Base-by-base conservation (phyloP, 2,113 vertebrate species). In the Mixornis gularis region DNA sequence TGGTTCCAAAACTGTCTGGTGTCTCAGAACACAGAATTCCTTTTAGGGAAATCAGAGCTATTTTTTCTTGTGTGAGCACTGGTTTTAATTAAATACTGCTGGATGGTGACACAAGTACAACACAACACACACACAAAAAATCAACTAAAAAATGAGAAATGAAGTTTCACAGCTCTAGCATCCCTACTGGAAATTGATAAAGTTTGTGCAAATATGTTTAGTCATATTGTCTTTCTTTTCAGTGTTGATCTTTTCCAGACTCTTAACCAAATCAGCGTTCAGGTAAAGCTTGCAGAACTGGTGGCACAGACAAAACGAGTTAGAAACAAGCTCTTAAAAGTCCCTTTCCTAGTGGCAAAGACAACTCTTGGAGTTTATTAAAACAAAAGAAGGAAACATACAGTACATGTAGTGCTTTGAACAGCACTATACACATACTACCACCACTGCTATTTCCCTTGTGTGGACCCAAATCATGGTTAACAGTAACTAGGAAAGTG, bases 11-110 rank as follows among this genome's bases (percentile, higher is more conserved):
- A 77, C 14, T 70, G 26, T 43, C 82, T 87, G 21, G 51, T 90
- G 43, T 73, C 48, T 85, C 71, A 85, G 59, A 73, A 60, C 14
- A 77, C 24, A 83, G 34, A 94, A 55, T 73, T 94, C 74, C 85
- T 94, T 87, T 90, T 79, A 79, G 34, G 52, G 48, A 27, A 87
- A 83, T 79, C 51, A 82, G 53, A 64, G 69, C 85, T 51, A 63
- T 25, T 92, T 85, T 85, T 49, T 71, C 36, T 34, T 49, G 1
- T 26, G 25, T 44, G 63, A 74, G n/a, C 41, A 19, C 30, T 81
- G 62, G 4, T 93, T 89, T 89, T 73, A 80, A 85, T 88, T 88
- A 87, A n/a, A 46, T 59, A 24, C 70, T 44, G 62, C n/a, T 71
- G 72, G n/a, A n/a, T 56, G 38, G 18, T 43, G 52, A 44, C 40